Percentiles rank a stretch among this genome's conserved stretches.
These are phyloP conservation scores for Cnemophilus loriae DNA, from an alignment of 2,113 vertebrate species.

Conservation along the genomic window DNA sequence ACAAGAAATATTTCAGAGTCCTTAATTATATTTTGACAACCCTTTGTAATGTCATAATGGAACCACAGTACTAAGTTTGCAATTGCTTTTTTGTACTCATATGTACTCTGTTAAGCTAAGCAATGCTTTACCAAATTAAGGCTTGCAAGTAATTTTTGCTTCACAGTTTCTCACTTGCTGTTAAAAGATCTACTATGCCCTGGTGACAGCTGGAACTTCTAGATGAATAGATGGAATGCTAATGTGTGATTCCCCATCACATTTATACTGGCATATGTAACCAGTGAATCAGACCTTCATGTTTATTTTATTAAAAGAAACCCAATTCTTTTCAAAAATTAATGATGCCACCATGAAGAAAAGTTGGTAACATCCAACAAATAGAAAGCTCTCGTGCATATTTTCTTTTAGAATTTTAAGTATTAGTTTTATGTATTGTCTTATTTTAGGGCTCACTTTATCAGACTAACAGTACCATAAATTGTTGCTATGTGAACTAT, in stretches of 20 bases:
- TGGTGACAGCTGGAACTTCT: neutral
- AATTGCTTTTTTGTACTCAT: constrained; percentile 19
- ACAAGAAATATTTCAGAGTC: neutral
- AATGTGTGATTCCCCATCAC: neutral
- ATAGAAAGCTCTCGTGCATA: neutral
- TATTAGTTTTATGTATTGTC: neutral
- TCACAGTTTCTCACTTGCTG: constrained; percentile 11
- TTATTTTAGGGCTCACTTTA: neutral
- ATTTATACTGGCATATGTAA: neutral
- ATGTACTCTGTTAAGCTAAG: constrained; percentile 24
- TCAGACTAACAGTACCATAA: neutral
- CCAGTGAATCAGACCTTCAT: neutral
- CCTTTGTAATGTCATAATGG: constrained; percentile 11
- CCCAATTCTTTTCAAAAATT: neutral
- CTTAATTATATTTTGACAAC: constrained; percentile 41
- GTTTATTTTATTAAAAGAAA: neutral
- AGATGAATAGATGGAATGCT: neutral
- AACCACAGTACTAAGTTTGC: neutral
- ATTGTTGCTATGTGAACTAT: neutral
- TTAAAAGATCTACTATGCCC: neutral
- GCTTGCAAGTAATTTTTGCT: constrained; percentile 9
- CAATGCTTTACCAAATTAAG: constrained; percentile 43
- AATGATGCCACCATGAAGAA: neutral
- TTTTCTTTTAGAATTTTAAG: neutral
- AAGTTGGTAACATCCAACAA: neutral